Evolutionary conservation across 2,113 vertebrate genomes (phyloP), one percentile per base, ranked within the genome.

Genomic region (Apteryx owenii): DNA sequence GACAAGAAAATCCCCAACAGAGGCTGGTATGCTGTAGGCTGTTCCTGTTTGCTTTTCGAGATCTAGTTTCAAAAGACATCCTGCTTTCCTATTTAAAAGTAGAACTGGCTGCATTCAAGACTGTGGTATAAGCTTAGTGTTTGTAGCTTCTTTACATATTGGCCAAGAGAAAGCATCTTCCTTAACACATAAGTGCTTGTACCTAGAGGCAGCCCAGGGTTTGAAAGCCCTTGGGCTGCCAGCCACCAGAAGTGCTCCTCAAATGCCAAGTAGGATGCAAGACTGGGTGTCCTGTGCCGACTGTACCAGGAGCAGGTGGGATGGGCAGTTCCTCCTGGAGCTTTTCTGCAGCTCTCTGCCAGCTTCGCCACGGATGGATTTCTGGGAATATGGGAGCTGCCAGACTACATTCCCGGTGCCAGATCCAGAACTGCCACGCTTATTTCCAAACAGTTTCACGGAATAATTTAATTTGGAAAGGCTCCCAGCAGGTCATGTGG

Each of bases 391-490:
- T 0, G 5, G 56, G 42, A 92, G 61, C 60, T 7, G 0, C 62
- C 85, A 83, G 71, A 83, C 23, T 54, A 0, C 0, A 22, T 66
- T 50, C n/a, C 75, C 82, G 1, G 2, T 38, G 50, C 88, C 85
- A 78, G 82, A 82, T 36, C 12, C 68, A 89, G 71, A 96, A 82
- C 50, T 78, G 69, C 51, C 89, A 90, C 65, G 56, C 9, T 1
- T 71, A 76, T 81, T 93, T 94, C 88, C 80, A 96, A 96, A 93
- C 51, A 71, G 82, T 88, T 96, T 95, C 93, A 95, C 18, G 75
- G 90, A 95, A 93, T 81, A 86, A 96, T 94, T 96, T 81, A 71
- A 51, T 81, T 89, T 93, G 96, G 95, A 93, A 95, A 64, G 56
- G 77, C 83, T 89, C 83, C 90, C 90, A 96, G 88, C 54, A 86